Conservation (phyloP, 2,113 vertebrate species). For the Atrichornis clamosus region DNA sequence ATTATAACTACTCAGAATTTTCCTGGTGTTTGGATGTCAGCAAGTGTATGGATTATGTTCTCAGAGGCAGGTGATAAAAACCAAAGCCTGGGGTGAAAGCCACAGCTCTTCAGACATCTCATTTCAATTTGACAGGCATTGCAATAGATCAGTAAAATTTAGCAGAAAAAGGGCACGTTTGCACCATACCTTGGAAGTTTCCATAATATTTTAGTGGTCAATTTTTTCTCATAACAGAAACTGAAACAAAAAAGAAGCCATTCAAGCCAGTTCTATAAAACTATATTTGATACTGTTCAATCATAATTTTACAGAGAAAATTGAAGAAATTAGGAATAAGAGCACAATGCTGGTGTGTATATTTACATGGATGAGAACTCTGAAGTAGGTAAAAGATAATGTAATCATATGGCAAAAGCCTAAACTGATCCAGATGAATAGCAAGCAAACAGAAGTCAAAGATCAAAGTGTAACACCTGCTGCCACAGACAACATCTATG, state of each 20-base stretch:
- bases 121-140: neutral
- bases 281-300: neutral
- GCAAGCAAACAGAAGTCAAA: neutral
- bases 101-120: neutral
- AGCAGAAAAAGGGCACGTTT: neutral
- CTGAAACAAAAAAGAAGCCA: neutral
- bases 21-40: neutral
- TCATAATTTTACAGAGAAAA: neutral
- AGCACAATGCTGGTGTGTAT: neutral
- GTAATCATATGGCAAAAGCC: neutral
- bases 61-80: neutral
- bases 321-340: neutral
- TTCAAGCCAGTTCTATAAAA: neutral
- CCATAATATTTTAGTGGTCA: neutral
- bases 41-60: neutral
- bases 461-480: neutral
- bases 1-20: neutral
- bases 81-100: neutral
- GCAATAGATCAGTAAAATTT: neutral
- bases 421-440: neutral
- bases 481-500: neutral
- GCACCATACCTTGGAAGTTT: neutral
- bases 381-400: neutral
- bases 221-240: neutral
- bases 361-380: neutral